Percentiles rank a stretch among this genome's conserved stretches.
These are phyloP conservation scores for Sisor rabdophorus DNA, from an alignment of 2,113 vertebrate species.

Conservation along the genomic window DNA sequence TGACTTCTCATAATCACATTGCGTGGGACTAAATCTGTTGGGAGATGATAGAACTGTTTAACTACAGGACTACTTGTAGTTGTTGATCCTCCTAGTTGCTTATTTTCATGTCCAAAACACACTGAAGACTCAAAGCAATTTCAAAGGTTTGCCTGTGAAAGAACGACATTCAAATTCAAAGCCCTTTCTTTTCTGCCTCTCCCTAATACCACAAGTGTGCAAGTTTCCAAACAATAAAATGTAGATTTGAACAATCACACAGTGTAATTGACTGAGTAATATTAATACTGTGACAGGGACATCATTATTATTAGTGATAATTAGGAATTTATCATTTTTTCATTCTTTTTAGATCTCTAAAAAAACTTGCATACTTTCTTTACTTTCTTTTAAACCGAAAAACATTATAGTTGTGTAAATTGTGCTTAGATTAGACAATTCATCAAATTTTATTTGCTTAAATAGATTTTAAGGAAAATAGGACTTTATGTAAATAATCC, in stretches of 20 bases:
- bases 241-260: not conserved
- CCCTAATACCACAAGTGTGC: not conserved
- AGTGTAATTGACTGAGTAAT: not conserved
- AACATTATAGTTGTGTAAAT: not conserved
- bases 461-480: not conserved
- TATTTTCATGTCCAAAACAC: not conserved
- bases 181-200: not conserved
- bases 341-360: not conserved
- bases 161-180: slow-evolving; percentile 14
- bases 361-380: not conserved
- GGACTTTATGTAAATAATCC: not conserved
- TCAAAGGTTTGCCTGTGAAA: slow-evolving; percentile 10
- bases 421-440: not conserved
- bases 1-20: not conserved
- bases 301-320: not conserved
- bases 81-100: not conserved
- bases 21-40: not conserved
- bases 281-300: not conserved
- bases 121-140: not conserved
- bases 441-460: not conserved
- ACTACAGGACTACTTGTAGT: not conserved
- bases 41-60: too few species aligned
- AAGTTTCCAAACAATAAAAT: not conserved
- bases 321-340: not conserved
- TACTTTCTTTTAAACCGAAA: not conserved